Percentiles rank a stretch among this genome's conserved stretches.
phyloP scores from a whole-genome alignment of 92 coral and sea anemone genomes.

The Muricea muricata region DNA sequence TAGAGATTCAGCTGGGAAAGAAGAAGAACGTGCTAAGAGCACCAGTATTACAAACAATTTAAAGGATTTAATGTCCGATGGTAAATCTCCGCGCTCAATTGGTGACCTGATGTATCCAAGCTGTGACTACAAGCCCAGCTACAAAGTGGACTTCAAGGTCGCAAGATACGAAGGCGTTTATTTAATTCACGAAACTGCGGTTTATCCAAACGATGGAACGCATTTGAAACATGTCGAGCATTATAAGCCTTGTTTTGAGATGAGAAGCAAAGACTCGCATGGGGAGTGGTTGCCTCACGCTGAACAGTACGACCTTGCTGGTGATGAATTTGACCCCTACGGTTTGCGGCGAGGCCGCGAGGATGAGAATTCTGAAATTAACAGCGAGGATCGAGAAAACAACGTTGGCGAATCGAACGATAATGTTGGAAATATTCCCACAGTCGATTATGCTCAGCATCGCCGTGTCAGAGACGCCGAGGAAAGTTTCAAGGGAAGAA shows the following conservation, averaged over 20 bases:
- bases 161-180: conserved; percentile 89
- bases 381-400: neutral
- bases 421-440: neutral
- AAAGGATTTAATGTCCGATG: neutral
- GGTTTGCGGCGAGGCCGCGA: too few species aligned
- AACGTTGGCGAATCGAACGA: neutral
- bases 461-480: neutral
- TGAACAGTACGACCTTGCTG: neutral
- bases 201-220: conserved; percentile 85
- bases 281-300: conserved; percentile 55
- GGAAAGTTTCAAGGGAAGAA: neutral
- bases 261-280: conserved; percentile 81
- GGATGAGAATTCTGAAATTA: too few species aligned
- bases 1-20: neutral
- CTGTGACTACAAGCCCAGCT: conserved; percentile 86
- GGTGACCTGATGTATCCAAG: conserved; percentile 45
- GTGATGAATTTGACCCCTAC: neutral
- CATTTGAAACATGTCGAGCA: conserved; percentile 77
- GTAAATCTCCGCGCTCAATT: neutral
- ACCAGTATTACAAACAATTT: neutral
- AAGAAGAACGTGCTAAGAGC: neutral
- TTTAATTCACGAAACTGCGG: conserved; percentile 88
- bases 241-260: conserved; percentile 68
- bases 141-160: conserved; percentile 79
- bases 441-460: neutral